Percentiles rank a stretch among this genome's conserved stretches.
These are phyloP conservation scores for Passerina amoena DNA, from an alignment of 2,113 vertebrate genomes.

Conservation along the genomic window DNA sequence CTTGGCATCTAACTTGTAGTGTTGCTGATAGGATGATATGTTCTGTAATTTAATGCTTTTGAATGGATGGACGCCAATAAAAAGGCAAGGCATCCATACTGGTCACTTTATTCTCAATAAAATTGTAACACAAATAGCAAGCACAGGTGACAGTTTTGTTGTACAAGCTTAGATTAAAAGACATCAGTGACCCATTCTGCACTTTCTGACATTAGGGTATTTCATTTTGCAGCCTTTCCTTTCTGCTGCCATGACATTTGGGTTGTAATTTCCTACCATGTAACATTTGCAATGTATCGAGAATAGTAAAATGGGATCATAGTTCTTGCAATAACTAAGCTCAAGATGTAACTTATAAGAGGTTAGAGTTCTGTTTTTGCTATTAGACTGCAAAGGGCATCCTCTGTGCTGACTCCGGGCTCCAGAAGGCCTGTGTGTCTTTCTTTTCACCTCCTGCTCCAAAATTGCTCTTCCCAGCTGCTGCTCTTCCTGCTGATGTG, in stretches of 20 bases:
- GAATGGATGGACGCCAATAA: background rate
- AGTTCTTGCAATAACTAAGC: background rate
- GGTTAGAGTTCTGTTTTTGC: background rate
- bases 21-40: background rate
- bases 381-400: background rate
- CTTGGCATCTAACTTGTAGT: background rate
- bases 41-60: background rate
- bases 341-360: background rate
- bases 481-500: background rate
- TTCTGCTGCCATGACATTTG: background rate
- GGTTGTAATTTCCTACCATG: background rate
- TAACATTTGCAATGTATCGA: background rate
- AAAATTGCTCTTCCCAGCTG: background rate
- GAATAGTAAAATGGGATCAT: background rate
- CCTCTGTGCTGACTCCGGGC: background rate
- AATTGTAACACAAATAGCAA: background rate
- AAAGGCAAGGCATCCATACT: background rate
- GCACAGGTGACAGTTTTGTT: background rate
- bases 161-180: background rate
- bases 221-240: background rate
- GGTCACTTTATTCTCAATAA: background rate
- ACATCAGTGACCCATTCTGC: background rate
- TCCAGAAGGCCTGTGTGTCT: background rate
- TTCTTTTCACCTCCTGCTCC: background rate
- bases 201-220: background rate